Evolutionary conservation across 2,797 vertebrate genomes (phyloP).

Genomic region (Pangasius krempfi): DNA sequence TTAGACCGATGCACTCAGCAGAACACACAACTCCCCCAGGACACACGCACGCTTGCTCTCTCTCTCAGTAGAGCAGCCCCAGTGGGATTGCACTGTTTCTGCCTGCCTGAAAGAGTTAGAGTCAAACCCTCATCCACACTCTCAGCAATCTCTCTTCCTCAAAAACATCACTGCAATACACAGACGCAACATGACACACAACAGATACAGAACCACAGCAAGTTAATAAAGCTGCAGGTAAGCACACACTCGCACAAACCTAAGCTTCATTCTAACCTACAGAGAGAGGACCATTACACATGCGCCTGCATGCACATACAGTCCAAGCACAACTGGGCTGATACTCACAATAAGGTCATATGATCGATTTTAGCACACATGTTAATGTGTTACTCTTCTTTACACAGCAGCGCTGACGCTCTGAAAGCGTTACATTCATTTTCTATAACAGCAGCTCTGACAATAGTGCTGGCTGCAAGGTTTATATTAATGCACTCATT

Average conservation of each 20-base stretch:
- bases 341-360: not conserved
- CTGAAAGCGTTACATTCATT: not conserved
- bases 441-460: not conserved
- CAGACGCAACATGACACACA: conserved; percentile 49
- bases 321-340: not conserved
- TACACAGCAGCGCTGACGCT: not conserved
- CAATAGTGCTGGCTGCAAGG: not conserved
- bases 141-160: conserved; percentile 1
- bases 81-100: conserved; percentile 41
- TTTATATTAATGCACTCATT: too few relatives aligned
- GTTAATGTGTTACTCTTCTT: not conserved
- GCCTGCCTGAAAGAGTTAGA: conserved; percentile 30
- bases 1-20: conserved; percentile 46
- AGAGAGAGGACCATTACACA: not conserved
- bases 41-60: conserved; percentile 53
- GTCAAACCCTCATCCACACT: conserved; percentile 1
- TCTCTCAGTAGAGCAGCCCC: conserved; percentile 31
- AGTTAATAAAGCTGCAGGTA: not conserved
- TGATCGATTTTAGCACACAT: too few relatives aligned
- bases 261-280: not conserved
- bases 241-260: not conserved
- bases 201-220: not conserved
- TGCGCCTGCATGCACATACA: not conserved
- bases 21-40: conserved; percentile 39
- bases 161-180: conserved; percentile 4